A percentile compares a stretch with the other conserved stretches of the same genome.
phyloP scores from a whole-genome alignment of 2,888 invertebrate species.

The Drosophila lutescens region DNA sequence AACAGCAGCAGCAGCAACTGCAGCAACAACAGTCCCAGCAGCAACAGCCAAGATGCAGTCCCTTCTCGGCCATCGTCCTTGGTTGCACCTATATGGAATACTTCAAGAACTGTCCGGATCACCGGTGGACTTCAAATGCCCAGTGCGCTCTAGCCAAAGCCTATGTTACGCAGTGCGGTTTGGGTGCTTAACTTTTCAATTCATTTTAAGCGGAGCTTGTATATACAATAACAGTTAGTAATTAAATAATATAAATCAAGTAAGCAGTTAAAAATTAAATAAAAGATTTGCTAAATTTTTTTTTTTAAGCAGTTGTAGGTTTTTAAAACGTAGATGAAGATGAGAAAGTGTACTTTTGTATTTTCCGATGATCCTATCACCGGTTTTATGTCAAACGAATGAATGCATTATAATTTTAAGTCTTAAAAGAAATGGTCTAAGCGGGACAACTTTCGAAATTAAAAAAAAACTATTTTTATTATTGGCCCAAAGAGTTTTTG shows the following conservation, averaged over 20 bases:
- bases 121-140: slow-evolving; percentile 79
- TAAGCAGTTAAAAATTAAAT: too few species aligned
- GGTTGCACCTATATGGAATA: slow-evolving; percentile 83
- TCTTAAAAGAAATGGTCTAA: too few species aligned
- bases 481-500: too few species aligned
- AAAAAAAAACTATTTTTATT: too few species aligned
- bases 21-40: slow-evolving; percentile 49
- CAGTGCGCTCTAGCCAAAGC: slow-evolving; percentile 80
- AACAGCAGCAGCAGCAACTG: slow-evolving; percentile 52
- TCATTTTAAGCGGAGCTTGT: not conserved
- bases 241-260: slow-evolving; percentile 6
- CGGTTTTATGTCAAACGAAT: too few species aligned
- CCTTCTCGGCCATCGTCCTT: slow-evolving; percentile 80
- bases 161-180: slow-evolving; percentile 80
- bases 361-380: too few species aligned
- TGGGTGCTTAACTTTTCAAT: slow-evolving; percentile 61
- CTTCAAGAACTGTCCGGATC: slow-evolving; percentile 82
- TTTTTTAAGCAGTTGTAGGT: too few species aligned
- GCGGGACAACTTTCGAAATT: too few species aligned
- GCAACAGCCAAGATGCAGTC: slow-evolving; percentile 70
- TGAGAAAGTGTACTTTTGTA: too few species aligned
- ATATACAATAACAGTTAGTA: slow-evolving; percentile 4
- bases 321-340: too few species aligned
- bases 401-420: too few species aligned
- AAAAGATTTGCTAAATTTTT: too few species aligned